A percentile compares a stretch with the other conserved stretches of the same genome.
These are phyloP conservation scores for Uropetala carovei DNA, from an alignment of 2,888 invertebrate species.

Conservation along the genomic window DNA sequence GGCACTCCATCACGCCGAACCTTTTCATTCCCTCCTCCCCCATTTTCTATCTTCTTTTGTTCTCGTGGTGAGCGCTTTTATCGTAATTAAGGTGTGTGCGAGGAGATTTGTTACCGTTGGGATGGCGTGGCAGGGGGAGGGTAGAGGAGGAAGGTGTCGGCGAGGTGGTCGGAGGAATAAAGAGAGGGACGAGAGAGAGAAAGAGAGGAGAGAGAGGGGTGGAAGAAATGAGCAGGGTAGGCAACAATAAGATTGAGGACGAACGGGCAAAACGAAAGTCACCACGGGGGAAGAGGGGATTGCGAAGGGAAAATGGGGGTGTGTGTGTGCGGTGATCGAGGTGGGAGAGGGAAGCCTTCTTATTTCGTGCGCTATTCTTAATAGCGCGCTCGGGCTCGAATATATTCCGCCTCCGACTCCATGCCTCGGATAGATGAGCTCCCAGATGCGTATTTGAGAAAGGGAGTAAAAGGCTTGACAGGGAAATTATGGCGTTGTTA, in stretches of 20 bases:
- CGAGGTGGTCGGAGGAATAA: background rate
- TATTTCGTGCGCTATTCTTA: background rate
- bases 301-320: background rate
- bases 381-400: background rate
- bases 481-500: constrained; percentile 23
- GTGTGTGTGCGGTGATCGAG: background rate
- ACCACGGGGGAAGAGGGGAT: background rate
- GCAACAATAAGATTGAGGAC: background rate
- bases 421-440: background rate
- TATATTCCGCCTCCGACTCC: background rate
- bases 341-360: background rate
- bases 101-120: constrained; percentile 36
- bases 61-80: constrained; percentile 39
- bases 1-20: constrained; percentile 49
- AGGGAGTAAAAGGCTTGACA: background rate
- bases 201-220: background rate
- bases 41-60: constrained; percentile 43
- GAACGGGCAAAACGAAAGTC: background rate
- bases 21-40: constrained; percentile 14
- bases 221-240: background rate
- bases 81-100: constrained; percentile 49
- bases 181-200: background rate
- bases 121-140: constrained; percentile 18
- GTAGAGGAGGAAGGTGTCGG: background rate
- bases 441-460: constrained; percentile 12